These are phyloP conservation scores for Galago senegalensis DNA, from an alignment of 2,797 vertebrate genomes.

Conservation along the genomic window DNA sequence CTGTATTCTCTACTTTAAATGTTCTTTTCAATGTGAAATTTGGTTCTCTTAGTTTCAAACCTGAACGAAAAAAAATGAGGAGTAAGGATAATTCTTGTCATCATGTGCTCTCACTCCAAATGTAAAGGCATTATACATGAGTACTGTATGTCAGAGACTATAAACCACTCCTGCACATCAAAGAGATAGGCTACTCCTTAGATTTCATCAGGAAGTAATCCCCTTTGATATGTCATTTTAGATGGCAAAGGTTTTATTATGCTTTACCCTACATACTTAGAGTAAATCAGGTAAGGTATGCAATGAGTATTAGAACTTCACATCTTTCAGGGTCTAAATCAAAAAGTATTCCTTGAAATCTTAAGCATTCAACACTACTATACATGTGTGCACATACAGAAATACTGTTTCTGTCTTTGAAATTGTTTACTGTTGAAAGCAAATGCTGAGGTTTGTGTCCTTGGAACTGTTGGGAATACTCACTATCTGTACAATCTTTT, in stretches of 20 bases:
- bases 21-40: slow-evolving; percentile 96
- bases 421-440: slow-evolving; percentile 39
- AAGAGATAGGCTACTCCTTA: not conserved
- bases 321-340: slow-evolving; percentile 26
- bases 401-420: not conserved
- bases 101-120: not conserved
- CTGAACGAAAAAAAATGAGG: slow-evolving; percentile 86
- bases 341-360: not conserved
- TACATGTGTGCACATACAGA: not conserved
- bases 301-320: not conserved
- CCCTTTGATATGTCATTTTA: not conserved
- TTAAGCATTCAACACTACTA: not conserved
- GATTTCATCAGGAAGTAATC: not conserved
- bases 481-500: slow-evolving; percentile 98
- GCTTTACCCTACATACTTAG: slow-evolving; percentile 15
- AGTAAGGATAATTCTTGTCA: slow-evolving; percentile 26
- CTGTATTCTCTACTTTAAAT: slow-evolving; percentile 97
- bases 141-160: not conserved
- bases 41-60: slow-evolving; percentile 95
- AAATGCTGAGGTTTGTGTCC: not conserved
- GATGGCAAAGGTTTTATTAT: not conserved
- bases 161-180: not conserved
- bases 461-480: slow-evolving; percentile 84
- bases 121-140: not conserved
- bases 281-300: not conserved